Base-by-base conservation (phyloP, 2,888 invertebrate genomes). In the Listrodromus nycthemerus region DNA sequence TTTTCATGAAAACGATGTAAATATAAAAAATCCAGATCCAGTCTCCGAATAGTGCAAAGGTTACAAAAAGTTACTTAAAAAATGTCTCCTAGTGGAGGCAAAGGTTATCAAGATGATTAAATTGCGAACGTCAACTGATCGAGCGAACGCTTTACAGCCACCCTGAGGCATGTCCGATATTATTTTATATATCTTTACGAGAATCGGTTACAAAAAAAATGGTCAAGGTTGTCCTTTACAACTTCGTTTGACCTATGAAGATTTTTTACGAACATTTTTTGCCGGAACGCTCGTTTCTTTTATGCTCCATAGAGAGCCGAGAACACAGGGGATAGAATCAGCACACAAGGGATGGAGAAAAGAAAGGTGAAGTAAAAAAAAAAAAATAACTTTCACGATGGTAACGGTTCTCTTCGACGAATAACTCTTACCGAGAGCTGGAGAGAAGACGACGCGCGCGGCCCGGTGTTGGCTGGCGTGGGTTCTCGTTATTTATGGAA, bases 401-500 rank as follows among this genome's bases (percentile, higher is more conserved):
- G 41, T 74, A 66, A 71, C 48, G 69, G 61, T 45, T 55, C 24
- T 69, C 61, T 74, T 69, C 55, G 55, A 63, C 69, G 69, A 75
- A 82, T 82, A 79, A 82, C 27, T 82, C 69, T 75, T 75, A 27
- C n/a, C 41, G 69, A 41, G 19, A 58, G 19, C 19, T 30, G 41
- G 69, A 79, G 55, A 79, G 48, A 75, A 50, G 50, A 69, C 48
- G 67, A 52, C 69, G 5, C 58, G 3, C 55, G 45, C 24, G 33
- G 61, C 48, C 74, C 65, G 41, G 63, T 30, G 66, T 48, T 55
- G 41, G 77, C 50, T 24, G 27, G 19, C 65, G 71, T 71, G 24
- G 80, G 10, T 63, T 63, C 71, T 80, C 71, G 80, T 83, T 83
- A 83, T 83, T 80, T 83, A 83, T 80, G 80, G 83, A 80, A 83